Evolutionary conservation across 1,140 invertebrate genomes (phyloP), one percentile per base, ranked within the genome.

Genomic region (Neotoxoptera formosana): DNA sequence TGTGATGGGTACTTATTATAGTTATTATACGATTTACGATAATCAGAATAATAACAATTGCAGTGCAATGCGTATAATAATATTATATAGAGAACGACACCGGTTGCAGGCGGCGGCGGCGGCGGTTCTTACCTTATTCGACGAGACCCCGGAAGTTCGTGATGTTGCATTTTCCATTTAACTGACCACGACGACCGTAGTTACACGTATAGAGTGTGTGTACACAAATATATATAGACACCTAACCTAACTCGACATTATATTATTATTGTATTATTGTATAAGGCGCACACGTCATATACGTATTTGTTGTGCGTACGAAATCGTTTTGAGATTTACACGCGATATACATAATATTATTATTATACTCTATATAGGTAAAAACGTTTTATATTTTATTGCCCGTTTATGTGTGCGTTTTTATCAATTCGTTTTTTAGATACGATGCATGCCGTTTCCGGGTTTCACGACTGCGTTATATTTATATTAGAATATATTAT

Each of bases 71-170:
- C 17, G 60, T 6, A 53, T 53, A 76, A n/a, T 76, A 11, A 20
- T 51, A 51, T 17, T 2, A n/a, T 41, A 36, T 30, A 30, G 23
- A 84, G 36, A 45, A 36, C 41, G 9, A 25, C 41, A 41, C 36
- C 30, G 60, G 36, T 84, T 84, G n/a, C n/a, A n/a, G n/a, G n/a
- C n/a, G n/a, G n/a, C n/a, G n/a, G n/a, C n/a, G 41, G 41, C 41
- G 41, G 41, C 41, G 60, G 36, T 84, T 84, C 23, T 25, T n/a
- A 76, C 83, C 83, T 41, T 41, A 41, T 25, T 41, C 41, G 9
- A 84, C 23, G 83, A 84, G 11, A 84, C 36, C 36, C 83, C 83
- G 83, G 83, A 84, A 84, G 83, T 84, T 25, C 36, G 36, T 84
- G 83, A 84, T 41, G 9, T 84, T 25, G 23, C 83, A 41, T 41